Percentiles rank a stretch among this genome's conserved stretches.
phyloP scores from a whole-genome alignment of 1,140 invertebrate species.

The Drosophila rhopaloa region DNA sequence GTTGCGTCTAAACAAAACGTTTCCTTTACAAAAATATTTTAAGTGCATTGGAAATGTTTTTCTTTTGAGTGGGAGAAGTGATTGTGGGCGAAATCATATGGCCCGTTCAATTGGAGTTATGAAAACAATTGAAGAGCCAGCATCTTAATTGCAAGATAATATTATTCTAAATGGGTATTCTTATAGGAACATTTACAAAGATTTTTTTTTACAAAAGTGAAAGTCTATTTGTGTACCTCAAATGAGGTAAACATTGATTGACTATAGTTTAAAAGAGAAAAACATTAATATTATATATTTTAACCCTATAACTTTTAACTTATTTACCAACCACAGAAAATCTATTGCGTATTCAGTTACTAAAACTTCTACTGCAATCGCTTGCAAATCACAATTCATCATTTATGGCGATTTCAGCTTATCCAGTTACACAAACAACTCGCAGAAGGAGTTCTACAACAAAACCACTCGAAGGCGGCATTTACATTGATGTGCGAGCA shows the following conservation, averaged over 20 bases:
- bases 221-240: too few relatives aligned
- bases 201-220: too few relatives aligned
- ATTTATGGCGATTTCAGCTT: constrained; percentile 39
- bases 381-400: constrained; percentile 41
- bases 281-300: too few relatives aligned
- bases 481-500: constrained; percentile 45
- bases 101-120: constrained; percentile 24
- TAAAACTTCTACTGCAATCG: constrained; percentile 38
- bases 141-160: constrained; percentile 18
- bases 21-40: constrained; percentile 35
- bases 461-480: constrained; percentile 34
- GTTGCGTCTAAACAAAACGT: constrained; percentile 42
- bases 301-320: not conserved
- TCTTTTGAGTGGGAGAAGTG: constrained; percentile 24
- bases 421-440: constrained; percentile 43
- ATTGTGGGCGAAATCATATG: constrained; percentile 25
- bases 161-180: constrained; percentile 7
- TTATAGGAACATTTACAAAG: not conserved
- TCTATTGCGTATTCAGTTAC: constrained; percentile 43
- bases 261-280: too few relatives aligned
- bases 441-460: constrained; percentile 9
- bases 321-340: constrained; percentile 6
- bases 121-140: constrained; percentile 22
- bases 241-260: too few relatives aligned
- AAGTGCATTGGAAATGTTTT: constrained; percentile 45